A percentile compares a stretch with the other conserved stretches of the same genome.
Evolutionary conservation across 2,797 vertebrate species (phyloP).

Genomic region (Sebastes melanostomus): DNA sequence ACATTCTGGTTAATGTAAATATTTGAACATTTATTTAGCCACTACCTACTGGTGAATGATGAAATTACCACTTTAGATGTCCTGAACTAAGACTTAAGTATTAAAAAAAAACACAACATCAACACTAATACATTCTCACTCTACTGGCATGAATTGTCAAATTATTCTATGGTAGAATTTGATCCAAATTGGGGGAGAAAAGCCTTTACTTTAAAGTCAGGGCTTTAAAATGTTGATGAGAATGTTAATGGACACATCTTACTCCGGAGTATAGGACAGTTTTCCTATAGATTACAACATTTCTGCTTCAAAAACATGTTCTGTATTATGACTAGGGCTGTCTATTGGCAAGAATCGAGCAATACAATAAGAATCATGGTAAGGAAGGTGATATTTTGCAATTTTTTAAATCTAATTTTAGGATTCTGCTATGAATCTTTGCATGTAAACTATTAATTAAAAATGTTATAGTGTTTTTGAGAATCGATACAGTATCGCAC

Average conservation of each 20-base stretch:
- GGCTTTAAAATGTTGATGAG: background rate
- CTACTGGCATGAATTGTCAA: no score
- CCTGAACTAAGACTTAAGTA: background rate
- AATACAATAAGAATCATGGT: no score
- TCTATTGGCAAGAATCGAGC: no score
- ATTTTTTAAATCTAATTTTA: no score
- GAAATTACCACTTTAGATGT: background rate
- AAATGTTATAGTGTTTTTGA: no score
- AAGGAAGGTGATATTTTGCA: no score
- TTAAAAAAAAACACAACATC: background rate
- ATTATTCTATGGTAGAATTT: no score
- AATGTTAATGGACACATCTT: background rate
- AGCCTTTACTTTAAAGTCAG: no score
- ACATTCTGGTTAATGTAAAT: background rate
- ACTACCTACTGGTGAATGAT: background rate
- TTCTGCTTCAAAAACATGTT: background rate
- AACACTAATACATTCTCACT: background rate
- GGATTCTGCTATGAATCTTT: no score
- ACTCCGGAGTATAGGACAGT: background rate
- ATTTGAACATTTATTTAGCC: background rate
- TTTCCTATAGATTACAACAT: background rate
- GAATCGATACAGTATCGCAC: no score
- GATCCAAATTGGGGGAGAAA: no score
- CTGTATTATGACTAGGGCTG: background rate
- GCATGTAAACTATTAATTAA: no score